phyloP scores from a whole-genome alignment of 2,888 invertebrate species.

The Zaprionus lineosus region DNA sequence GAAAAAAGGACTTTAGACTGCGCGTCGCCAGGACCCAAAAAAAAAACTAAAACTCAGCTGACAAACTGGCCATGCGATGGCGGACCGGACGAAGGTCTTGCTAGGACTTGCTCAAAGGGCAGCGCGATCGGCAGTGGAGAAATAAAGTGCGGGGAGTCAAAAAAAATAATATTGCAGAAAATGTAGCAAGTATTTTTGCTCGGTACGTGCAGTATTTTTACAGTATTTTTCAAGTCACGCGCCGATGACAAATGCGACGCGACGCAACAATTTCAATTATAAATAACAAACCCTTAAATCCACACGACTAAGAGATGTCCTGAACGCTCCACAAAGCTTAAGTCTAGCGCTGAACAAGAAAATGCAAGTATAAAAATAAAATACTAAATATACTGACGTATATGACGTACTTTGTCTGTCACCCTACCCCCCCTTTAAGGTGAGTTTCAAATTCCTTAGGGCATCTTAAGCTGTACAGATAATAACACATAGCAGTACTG shows the following conservation, averaged over 20 bases:
- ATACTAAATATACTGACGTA: too few relatives aligned
- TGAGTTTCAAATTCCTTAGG: too few relatives aligned
- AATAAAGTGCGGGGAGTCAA: background rate
- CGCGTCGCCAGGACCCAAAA: conserved; percentile 51
- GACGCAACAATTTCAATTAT: conserved; percentile 46
- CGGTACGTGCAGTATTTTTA: conserved; percentile 14
- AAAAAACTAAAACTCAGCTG: conserved; percentile 1
- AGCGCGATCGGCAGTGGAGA: background rate
- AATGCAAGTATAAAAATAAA: too few relatives aligned
- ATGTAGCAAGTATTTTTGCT: background rate
- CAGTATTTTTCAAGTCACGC: conserved; percentile 16
- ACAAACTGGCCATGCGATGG: conserved; percentile 5
- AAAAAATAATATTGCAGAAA: background rate
- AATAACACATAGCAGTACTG: too few relatives aligned
- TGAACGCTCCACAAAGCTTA: too few relatives aligned
- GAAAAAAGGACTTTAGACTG: conserved; percentile 66
- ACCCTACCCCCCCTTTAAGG: too few relatives aligned
- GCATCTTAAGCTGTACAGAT: too few relatives aligned
- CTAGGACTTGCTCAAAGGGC: too few relatives aligned
- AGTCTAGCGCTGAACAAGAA: too few relatives aligned
- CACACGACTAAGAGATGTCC: too few relatives aligned
- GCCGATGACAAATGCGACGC: conserved; percentile 39
- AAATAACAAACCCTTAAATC: conserved; percentile 21
- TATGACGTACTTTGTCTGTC: too few relatives aligned
- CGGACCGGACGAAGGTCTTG: too few relatives aligned